These are phyloP conservation scores for Apaloderma vittatum DNA, from an alignment of 2,113 vertebrate genomes.

Conservation along the genomic window DNA sequence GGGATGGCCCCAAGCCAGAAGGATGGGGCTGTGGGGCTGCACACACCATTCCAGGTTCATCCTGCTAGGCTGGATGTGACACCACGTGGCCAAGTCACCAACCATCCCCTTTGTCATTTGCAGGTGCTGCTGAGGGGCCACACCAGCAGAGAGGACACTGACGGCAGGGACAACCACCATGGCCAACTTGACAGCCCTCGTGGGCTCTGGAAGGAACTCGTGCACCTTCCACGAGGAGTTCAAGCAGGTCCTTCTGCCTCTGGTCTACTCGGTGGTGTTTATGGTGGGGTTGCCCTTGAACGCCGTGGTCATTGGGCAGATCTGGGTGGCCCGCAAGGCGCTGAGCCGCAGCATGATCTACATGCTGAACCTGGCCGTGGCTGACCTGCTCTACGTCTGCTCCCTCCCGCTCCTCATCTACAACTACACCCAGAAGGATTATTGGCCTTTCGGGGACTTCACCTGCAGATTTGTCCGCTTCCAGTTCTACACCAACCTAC, in stretches of 20 bases:
- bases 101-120: background rate
- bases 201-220: background rate
- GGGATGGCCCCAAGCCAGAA: fast-evolving
- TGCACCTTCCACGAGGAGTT: conserved; percentile 94
- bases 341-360: conserved; percentile 90
- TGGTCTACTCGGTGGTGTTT: conserved; percentile 90
- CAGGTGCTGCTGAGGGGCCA: background rate
- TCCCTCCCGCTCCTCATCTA: conserved; percentile 95
- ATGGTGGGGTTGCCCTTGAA: conserved; percentile 89
- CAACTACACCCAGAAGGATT: conserved; percentile 92
- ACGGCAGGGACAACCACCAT: fast-evolving
- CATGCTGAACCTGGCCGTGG: conserved; percentile 92
- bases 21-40: background rate
- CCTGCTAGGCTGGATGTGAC: fast-evolving
- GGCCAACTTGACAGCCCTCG: background rate
- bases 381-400: conserved; percentile 93
- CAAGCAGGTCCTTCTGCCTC: conserved; percentile 89
- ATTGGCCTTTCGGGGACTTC: conserved; percentile 96
- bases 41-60: fast-evolving
- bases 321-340: conserved; percentile 81
- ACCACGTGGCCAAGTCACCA: fast-evolving
- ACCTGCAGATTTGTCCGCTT: conserved; percentile 91
- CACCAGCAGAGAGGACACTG: background rate
- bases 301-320: conserved; percentile 86
- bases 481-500: conserved; percentile 97